These are phyloP conservation scores for Anthopleura xanthogrammica DNA, from an alignment of 92 coral and sea anemone species.

Conservation along the genomic window DNA sequence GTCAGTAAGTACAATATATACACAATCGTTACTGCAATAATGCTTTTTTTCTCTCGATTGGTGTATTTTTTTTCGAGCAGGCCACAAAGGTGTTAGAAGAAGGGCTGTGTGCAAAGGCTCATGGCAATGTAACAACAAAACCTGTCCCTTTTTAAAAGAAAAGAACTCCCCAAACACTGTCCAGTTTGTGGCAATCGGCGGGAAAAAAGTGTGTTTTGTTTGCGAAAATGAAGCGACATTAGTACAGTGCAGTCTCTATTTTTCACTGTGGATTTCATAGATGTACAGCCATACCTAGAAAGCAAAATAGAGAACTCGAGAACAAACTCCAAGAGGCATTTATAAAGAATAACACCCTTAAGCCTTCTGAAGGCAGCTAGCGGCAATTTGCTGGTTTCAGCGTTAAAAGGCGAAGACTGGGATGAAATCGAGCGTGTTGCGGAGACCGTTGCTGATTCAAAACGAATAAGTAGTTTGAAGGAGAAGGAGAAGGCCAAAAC, in stretches of 20 bases:
- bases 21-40: too few relatives aligned
- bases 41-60: too few relatives aligned
- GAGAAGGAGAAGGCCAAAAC: slow-evolving; percentile 39
- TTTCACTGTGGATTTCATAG: slow-evolving; percentile 27
- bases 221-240: too few relatives aligned
- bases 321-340: slow-evolving; percentile 34
- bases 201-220: too few relatives aligned
- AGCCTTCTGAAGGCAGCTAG: too few relatives aligned
- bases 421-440: slow-evolving; percentile 37
- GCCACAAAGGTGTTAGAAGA: not conserved
- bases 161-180: slow-evolving; percentile 11
- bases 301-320: slow-evolving; percentile 35
- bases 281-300: slow-evolving; percentile 42
- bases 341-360: slow-evolving; percentile 23
- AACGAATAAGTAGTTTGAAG: too few relatives aligned
- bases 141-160: slow-evolving; percentile 26
- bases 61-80: too few relatives aligned
- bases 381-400: slow-evolving; percentile 19
- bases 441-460: too few relatives aligned
- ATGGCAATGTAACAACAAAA: slow-evolving; percentile 10
- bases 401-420: slow-evolving; percentile 35
- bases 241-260: too few relatives aligned
- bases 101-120: slow-evolving; percentile 14
- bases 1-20: too few relatives aligned
- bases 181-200: slow-evolving; percentile 21